Evolutionary conservation across 2,113 vertebrate genomes (phyloP).

Genomic region (Oncorhynchus kisutch): DNA sequence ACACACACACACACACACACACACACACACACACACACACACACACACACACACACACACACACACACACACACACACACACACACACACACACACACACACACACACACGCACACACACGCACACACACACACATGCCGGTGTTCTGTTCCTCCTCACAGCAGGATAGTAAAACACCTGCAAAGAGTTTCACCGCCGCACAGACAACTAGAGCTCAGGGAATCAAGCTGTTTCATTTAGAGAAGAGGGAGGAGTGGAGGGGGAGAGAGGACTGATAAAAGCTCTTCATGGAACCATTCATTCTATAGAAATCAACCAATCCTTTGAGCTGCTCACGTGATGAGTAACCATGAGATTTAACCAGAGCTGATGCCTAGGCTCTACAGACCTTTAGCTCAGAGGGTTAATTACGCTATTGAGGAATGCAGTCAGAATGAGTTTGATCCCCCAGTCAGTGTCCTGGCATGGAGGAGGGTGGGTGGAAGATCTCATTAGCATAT

Average conservation of each 20-base stretch:
- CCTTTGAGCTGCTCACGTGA: no score
- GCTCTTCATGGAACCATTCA: no score
- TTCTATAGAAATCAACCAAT: no score
- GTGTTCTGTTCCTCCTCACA: slow-evolving; percentile 23
- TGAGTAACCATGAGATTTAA: no score
- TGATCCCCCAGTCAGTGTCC: no score
- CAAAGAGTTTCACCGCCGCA: slow-evolving; percentile 23
- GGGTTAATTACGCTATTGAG: no score
- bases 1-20: no score
- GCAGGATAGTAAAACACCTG: slow-evolving; percentile 28
- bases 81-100: neutral
- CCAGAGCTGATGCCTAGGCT: no score
- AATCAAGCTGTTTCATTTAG: slow-evolving; percentile 32
- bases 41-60: neutral
- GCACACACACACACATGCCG: neutral
- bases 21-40: no score
- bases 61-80: neutral
- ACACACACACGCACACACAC: slow-evolving; percentile 33
- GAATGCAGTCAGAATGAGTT: no score
- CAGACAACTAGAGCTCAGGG: slow-evolving; percentile 22
- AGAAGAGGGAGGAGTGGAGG: slow-evolving; percentile 21
- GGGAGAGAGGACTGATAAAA: neutral
- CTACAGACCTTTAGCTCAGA: no score
- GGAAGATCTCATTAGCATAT: neutral
- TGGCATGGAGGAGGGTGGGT: neutral